Base-by-base conservation (phyloP, 2,113 vertebrate genomes). In the Sebastes fasciatus region DNA sequence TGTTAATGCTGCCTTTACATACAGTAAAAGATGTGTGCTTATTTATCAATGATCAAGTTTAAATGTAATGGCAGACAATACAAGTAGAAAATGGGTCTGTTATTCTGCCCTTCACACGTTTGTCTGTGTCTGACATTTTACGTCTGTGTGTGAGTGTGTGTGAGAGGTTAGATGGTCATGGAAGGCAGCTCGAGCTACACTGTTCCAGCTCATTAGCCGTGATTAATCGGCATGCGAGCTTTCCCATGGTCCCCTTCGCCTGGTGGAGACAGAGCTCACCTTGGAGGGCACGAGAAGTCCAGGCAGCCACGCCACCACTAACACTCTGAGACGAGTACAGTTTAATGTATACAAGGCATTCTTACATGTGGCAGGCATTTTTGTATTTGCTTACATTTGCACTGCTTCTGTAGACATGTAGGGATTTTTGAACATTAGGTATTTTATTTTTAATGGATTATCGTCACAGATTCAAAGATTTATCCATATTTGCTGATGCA, bases 181-280 rank as follows among this genome's bases (percentile, higher is more conserved):
- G 91, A 93, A 87, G 88, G 91, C 92, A 90, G 92, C 82, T 87
- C 77, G 77, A 86, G 90, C 93, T 92, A 85, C 94, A 94, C 82
- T 0, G 95, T 94, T 94, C 93, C 94, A 95, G 95, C 92, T 96
- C 95, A 96, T 94, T 96, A 95, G 94, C 84, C 90, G 92, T 96
- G 94, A 97, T 96, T 96, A 96, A 96, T 94, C 92, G 94, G 79
- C 93, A n/a, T 91, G 90, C 87, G 89, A 93, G 94, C 89, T 95
- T 95, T 94, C 94, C 94, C 91, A 94, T 94, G 95, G 94, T 95
- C 95, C 94, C 92, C 95, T 94, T 88, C 92, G 94, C 95, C 94
- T 94, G 91, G 74, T 86, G 93, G 93, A 92, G 92, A 87, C 91
- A 84, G 94, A 93, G 87, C 90, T 96, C 94, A 95, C 93, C 94